These are phyloP conservation scores for Tenebrosternarchus preto DNA, from an alignment of 2,113 vertebrate species.

Conservation along the genomic window DNA sequence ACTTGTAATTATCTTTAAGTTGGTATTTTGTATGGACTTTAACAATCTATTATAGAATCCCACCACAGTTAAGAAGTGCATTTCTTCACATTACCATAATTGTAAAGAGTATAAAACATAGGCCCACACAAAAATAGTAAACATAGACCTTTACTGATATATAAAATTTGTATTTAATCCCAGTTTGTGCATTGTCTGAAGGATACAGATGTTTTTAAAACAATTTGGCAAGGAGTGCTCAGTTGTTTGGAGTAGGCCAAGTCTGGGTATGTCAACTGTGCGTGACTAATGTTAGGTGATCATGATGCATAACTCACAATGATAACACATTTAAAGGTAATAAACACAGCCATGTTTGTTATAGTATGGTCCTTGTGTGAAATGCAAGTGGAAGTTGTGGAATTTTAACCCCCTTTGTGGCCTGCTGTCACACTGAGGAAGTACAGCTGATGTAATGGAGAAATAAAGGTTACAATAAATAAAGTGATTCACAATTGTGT, in stretches of 20 bases:
- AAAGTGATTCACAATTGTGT: conserved; percentile 68
- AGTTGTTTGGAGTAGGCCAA: conserved; percentile 3
- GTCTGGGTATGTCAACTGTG: neutral
- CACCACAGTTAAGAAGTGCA: neutral
- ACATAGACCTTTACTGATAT: neutral
- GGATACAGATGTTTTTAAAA: neutral
- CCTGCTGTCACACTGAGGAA: conserved; percentile 65
- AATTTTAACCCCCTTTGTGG: conserved; percentile 60
- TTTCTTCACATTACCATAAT: neutral
- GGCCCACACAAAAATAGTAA: neutral
- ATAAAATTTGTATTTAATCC: neutral
- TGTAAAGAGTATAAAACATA: neutral
- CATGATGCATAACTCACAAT: neutral
- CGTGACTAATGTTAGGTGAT: neutral
- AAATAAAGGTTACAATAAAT: conserved; percentile 59
- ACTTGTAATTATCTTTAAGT: neutral
- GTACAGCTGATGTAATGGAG: conserved; percentile 64
- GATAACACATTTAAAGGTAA: neutral
- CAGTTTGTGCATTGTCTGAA: neutral
- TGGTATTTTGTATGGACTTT: neutral
- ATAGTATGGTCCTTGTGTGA: neutral
- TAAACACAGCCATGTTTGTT: neutral
- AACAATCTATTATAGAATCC: neutral
- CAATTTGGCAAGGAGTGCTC: neutral
- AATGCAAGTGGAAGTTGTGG: neutral